These are phyloP conservation scores for Podabrus alpinus DNA, from an alignment of 2,888 invertebrate genomes.

Conservation along the genomic window DNA sequence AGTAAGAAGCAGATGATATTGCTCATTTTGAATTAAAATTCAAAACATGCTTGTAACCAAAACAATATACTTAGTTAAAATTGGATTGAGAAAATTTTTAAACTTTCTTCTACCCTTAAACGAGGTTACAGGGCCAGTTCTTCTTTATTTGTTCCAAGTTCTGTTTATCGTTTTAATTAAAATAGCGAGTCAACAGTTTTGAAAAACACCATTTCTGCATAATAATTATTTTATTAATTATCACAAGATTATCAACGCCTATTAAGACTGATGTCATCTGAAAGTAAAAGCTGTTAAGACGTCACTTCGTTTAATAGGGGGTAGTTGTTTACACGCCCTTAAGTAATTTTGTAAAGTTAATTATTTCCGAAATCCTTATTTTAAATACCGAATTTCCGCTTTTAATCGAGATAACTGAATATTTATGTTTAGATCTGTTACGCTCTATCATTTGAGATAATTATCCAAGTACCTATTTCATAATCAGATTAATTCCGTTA, in stretches of 20 bases:
- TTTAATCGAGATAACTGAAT: conserved; percentile 21
- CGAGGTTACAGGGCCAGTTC: background rate
- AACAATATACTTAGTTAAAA: conserved; percentile 28
- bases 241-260: background rate
- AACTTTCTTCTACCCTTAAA: background rate
- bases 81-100: conserved; percentile 23
- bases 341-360: conserved; percentile 13
- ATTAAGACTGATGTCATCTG: conserved; percentile 1
- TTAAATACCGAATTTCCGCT: conserved; percentile 16
- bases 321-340: conserved; percentile 2
- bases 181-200: too few relatives aligned
- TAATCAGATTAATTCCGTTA: conserved; percentile 21
- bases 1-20: conserved; percentile 21
- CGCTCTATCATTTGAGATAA: conserved; percentile 22
- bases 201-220: background rate
- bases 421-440: conserved; percentile 22
- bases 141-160: background rate
- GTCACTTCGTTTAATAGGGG: background rate
- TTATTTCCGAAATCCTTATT: conserved; percentile 11
- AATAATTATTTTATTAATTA: background rate
- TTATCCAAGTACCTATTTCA: conserved; percentile 20
- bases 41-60: conserved; percentile 24
- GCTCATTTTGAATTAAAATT: conserved; percentile 28
- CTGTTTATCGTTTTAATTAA: background rate
- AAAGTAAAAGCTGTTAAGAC: conserved; percentile 1